Percentiles rank a stretch among this genome's conserved stretches.
Evolutionary conservation across 1,140 invertebrate species (phyloP).

Genomic region (Melitaea cinxia): DNA sequence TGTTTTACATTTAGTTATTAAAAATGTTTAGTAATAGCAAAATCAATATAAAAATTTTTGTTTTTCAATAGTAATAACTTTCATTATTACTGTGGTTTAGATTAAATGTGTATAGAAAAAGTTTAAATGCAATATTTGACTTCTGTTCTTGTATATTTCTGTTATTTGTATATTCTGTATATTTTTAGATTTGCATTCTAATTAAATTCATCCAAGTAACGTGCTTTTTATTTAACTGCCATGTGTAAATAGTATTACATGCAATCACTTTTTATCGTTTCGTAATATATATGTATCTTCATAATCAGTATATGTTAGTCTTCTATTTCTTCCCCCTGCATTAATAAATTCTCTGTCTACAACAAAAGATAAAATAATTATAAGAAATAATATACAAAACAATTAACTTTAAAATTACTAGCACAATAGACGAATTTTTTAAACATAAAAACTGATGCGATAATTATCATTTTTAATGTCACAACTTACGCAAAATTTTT

Average conservation of each 20-base stretch:
- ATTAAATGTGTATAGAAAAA: neutral
- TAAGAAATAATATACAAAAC: neutral
- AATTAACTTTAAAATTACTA: too few relatives aligned
- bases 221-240: neutral
- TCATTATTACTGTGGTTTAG: neutral
- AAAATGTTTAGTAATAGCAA: neutral
- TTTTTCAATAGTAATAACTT: neutral
- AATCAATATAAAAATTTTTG: neutral
- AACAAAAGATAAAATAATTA: conserved; percentile 1
- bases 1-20: neutral
- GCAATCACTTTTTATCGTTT: too few relatives aligned
- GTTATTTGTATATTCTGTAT: conserved; percentile 1
- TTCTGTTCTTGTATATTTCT: neutral
- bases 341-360: conserved; percentile 29
- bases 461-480: too few relatives aligned
- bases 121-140: neutral
- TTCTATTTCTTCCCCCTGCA: conserved; percentile 22
- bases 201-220: neutral
- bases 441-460: too few relatives aligned
- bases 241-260: too few relatives aligned
- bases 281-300: too few relatives aligned
- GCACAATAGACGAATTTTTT: too few relatives aligned
- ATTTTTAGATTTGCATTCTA: neutral
- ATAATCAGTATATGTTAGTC: too few relatives aligned
- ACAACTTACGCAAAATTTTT: too few relatives aligned